Evolutionary conservation across 2,888 invertebrate species (phyloP).

Genomic region (Tricholauxania praeusta): DNA sequence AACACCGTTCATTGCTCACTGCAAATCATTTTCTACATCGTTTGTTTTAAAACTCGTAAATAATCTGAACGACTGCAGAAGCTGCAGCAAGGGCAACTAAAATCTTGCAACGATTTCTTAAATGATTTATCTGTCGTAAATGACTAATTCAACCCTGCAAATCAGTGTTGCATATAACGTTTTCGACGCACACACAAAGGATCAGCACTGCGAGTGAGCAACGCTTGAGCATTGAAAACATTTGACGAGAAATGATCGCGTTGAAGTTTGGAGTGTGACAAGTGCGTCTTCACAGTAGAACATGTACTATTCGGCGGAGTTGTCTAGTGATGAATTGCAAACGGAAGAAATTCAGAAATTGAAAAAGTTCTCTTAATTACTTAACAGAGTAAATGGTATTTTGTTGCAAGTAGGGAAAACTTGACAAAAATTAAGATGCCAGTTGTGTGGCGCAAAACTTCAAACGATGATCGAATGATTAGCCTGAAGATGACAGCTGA

Average conservation of each 20-base stretch:
- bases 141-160: slow-evolving; percentile 57
- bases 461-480: slow-evolving; percentile 47
- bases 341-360: slow-evolving; percentile 59
- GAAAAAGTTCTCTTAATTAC: slow-evolving; percentile 11
- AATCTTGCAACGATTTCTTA: slow-evolving; percentile 38
- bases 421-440: slow-evolving; percentile 18
- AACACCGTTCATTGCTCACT: slow-evolving; percentile 9
- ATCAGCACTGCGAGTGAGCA: slow-evolving; percentile 42
- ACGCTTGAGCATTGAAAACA: slow-evolving; percentile 44
- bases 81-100: neutral
- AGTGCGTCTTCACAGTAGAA: slow-evolving; percentile 34
- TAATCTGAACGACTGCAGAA: slow-evolving; percentile 50
- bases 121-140: slow-evolving; percentile 61
- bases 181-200: too few species aligned
- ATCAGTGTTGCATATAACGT: slow-evolving; percentile 10
- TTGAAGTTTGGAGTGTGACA: slow-evolving; percentile 40
- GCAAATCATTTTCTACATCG: slow-evolving; percentile 63
- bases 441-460: slow-evolving; percentile 30
- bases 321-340: slow-evolving; percentile 65
- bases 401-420: neutral
- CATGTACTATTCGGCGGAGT: slow-evolving; percentile 16
- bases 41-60: slow-evolving; percentile 56
- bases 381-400: neutral
- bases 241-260: slow-evolving; percentile 43
- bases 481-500: slow-evolving; percentile 39